Evolutionary conservation across 2,888 invertebrate genomes (phyloP), one percentile per base, ranked within the genome.

Genomic region (Griposia aprilina): DNA sequence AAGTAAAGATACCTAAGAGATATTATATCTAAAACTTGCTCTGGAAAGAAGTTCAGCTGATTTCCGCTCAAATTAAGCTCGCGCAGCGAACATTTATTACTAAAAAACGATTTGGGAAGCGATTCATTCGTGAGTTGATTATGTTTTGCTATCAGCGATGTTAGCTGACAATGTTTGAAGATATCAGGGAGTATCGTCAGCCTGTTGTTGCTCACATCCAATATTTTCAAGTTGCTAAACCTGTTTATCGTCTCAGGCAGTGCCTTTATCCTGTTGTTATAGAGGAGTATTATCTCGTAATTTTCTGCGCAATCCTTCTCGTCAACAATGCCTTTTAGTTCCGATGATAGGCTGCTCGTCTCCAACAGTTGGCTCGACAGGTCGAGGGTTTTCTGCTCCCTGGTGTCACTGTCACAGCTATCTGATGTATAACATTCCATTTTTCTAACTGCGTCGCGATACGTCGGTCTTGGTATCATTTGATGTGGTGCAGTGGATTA

Each of bases 11-110:
- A 98, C 93, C 97, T 98, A 67, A 99, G 97, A 73, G 97, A 97
- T 45, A 96, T 93, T 87, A 99, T 95, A 85, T 99, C 98, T 84
- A 99, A 97, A 75, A 99, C 96, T 96, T 99, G 99, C 89, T 98
- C 98, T 1, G 99, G 99, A 92, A 99, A 98, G 70, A 97, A 97
- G 50, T 97, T 97, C 74, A 99, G 95, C 81, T 97, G 97, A 94
- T 99, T 99, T 15, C 99, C 99, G 95, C 99, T 99, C 57, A 99
- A 97, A 96, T 99, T 99, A n/a, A 99, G 94, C 92, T 99, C 99
- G 91, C 98, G 98, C 45, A 99, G 95, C 4, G 97, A 96, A 80
- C 94, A 96, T 48, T 97, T 96, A 80, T 98, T 96, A 52, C 96
- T 95, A 45, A 97, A 97, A 91, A 99, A 98, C 76, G 98, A 97